Base-by-base conservation (phyloP, 2,888 invertebrate genomes). In the Stenolophus ochropezus region DNA sequence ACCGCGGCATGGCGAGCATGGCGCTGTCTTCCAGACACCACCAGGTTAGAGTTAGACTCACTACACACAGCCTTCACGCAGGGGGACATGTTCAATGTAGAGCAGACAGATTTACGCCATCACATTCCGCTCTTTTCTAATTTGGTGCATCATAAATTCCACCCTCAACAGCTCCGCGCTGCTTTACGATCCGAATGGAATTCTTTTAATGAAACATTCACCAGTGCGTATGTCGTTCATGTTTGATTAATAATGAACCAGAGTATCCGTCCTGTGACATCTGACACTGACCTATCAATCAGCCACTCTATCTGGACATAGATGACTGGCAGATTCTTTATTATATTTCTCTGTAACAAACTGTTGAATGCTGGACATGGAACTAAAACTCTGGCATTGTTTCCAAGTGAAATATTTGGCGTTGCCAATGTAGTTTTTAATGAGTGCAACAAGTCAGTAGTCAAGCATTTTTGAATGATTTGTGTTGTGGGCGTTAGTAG, bases 121-220 rank as follows among this genome's bases (percentile, higher is more conserved):
- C 18, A 69, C 65, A 69, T 69, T 69, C 65, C 33, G 33, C 14
- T 61, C 61, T 61, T 61, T 69, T 69, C 65, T 33, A 69, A 33
- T 69, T 69, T 33, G 16, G 16, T 69, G 65, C 33, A 69, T 33
- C 65, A 69, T 69, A 69, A 69, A 69, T 69, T 69, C 65, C 65
- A 69, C 18, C 18, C 65, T 3, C 33, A n/a, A 42, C 33, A 42
- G 33, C 33, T n/a, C 58, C 2, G 33, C 23, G 6, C 56, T 61
- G 33, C 42, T 69, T 69, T 69, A 69, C 65, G 33, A 18, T 14
- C 11, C 6, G 33, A 3, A 14, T 61, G 65, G 65, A 69, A 69
- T 69, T 69, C 65, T 69, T 69, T 69, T 69, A 69, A 69, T 69
- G 33, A 69, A 69, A 69, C 33, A 33, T 33, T 16, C 14, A 6